These are phyloP conservation scores for Phalloptychus januarius DNA, from an alignment of 2,797 vertebrate genomes.

Conservation along the genomic window DNA sequence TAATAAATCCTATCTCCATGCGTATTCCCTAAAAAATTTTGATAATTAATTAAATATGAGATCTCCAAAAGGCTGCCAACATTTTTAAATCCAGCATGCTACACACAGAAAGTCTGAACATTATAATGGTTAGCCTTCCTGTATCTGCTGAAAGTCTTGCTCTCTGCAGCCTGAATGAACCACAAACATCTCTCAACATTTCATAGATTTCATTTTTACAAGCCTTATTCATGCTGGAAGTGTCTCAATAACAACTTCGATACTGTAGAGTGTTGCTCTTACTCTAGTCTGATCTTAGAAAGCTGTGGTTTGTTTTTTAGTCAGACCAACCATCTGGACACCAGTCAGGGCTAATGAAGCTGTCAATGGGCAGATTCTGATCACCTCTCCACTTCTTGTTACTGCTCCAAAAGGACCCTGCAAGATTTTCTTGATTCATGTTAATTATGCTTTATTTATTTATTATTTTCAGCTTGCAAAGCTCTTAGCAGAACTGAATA, in stretches of 20 bases:
- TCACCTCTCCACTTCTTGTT: background rate
- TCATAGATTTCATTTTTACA: background rate
- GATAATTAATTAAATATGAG: background rate
- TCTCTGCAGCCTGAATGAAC: background rate
- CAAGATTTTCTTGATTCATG: background rate
- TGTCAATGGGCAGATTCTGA: background rate
- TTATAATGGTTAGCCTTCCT: background rate
- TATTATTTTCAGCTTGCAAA: conserved; percentile 88
- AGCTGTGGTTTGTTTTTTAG: background rate
- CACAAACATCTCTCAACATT: background rate
- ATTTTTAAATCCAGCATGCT: background rate
- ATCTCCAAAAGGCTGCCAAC: background rate
- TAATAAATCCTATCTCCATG: background rate
- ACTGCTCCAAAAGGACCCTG: background rate
- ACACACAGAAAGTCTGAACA: background rate
- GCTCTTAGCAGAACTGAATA: conserved; percentile 94
- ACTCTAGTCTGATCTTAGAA: background rate
- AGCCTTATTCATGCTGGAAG: background rate
- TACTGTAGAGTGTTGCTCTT: background rate
- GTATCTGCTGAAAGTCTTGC: background rate
- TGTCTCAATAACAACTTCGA: background rate
- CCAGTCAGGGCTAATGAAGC: background rate
- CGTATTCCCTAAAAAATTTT: background rate
- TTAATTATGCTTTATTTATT: background rate
- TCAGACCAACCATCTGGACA: background rate